Evolutionary conservation across 2,797 vertebrate genomes (phyloP).

Genomic region (Parauchenoglanis ngamensis): DNA sequence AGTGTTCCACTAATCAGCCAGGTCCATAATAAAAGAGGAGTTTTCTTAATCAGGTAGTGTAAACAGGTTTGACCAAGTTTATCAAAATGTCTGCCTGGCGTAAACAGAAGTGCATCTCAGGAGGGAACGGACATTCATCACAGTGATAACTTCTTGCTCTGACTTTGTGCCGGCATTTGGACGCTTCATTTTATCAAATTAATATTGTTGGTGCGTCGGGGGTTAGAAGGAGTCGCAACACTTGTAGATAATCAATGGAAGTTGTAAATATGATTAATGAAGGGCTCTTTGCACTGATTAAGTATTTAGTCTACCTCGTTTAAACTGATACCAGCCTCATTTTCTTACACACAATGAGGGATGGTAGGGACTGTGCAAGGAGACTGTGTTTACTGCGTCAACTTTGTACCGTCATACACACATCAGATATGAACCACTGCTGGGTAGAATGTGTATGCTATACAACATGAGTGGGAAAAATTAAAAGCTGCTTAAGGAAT

Average conservation of each 20-base stretch:
- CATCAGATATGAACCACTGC: slow-evolving; percentile 5
- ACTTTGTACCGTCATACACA: background rate
- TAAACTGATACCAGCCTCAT: slow-evolving; percentile 69
- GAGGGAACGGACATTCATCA: slow-evolving; percentile 75
- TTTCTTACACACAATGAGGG: slow-evolving; percentile 56
- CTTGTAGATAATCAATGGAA: slow-evolving; percentile 77
- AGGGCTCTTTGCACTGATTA: slow-evolving; percentile 67
- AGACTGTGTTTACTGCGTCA: slow-evolving; percentile 15
- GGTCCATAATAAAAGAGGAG: slow-evolving; percentile 74
- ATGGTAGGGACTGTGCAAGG: slow-evolving; percentile 13
- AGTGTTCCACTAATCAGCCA: slow-evolving; percentile 71
- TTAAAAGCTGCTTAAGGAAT: slow-evolving; percentile 13
- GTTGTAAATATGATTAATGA: slow-evolving; percentile 82
- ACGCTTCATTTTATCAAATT: slow-evolving; percentile 72
- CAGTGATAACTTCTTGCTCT: slow-evolving; percentile 57
- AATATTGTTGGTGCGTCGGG: slow-evolving; percentile 65
- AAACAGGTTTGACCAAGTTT: slow-evolving; percentile 63
- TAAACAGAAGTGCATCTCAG: slow-evolving; percentile 75
- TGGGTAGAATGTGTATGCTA: background rate
- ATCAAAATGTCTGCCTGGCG: slow-evolving; percentile 68
- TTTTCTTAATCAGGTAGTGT: slow-evolving; percentile 73
- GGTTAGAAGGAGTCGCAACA: slow-evolving; percentile 69
- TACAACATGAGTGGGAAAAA: background rate
- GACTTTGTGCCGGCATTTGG: slow-evolving; percentile 56
- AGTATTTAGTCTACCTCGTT: slow-evolving; percentile 71